A percentile compares a stretch with the other conserved stretches of the same genome.
phyloP scores from a whole-genome alignment of 1,140 invertebrate species.

The Luehdorfia chinensis region DNA sequence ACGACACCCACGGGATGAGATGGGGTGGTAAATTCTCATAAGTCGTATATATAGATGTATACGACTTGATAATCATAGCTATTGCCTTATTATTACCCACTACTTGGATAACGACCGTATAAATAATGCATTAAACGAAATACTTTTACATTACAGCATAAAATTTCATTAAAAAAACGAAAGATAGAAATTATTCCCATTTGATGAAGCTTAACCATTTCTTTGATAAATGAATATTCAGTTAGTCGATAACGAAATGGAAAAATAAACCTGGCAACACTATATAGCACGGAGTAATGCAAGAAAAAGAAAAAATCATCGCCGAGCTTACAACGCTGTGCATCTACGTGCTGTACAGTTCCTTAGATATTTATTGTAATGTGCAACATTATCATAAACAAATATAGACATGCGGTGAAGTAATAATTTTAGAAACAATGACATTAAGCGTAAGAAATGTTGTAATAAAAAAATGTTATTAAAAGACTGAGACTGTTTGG shows the following conservation, averaged over 20 bases:
- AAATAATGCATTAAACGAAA: too few species aligned
- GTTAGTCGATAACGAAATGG: constrained; percentile 27
- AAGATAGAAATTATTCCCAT: constrained; percentile 37
- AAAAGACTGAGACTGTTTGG: too few species aligned
- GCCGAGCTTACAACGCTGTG: constrained; percentile 26
- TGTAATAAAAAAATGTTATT: too few species aligned
- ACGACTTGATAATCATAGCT: too few species aligned
- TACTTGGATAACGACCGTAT: too few species aligned
- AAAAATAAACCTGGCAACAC: constrained; percentile 33
- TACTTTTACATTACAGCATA: too few species aligned
- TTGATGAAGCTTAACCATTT: constrained; percentile 52
- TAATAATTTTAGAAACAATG: constrained; percentile 2
- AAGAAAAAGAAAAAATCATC: constrained; percentile 41
- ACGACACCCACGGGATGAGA: too few species aligned
- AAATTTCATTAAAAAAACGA: too few species aligned
- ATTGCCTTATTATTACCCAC: too few species aligned
- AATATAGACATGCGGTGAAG: constrained; percentile 1
- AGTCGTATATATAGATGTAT: too few species aligned
- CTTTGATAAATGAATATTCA: constrained; percentile 52
- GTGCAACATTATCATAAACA: constrained; percentile 21
- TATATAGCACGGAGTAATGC: constrained; percentile 36
- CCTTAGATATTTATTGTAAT: constrained; percentile 25
- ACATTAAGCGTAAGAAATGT: too few species aligned
- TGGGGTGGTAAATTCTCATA: too few species aligned
- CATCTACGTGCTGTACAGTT: constrained; percentile 34